Base-by-base conservation (phyloP, 2,113 vertebrate genomes). In the Typhlomys cinereus region DNA sequence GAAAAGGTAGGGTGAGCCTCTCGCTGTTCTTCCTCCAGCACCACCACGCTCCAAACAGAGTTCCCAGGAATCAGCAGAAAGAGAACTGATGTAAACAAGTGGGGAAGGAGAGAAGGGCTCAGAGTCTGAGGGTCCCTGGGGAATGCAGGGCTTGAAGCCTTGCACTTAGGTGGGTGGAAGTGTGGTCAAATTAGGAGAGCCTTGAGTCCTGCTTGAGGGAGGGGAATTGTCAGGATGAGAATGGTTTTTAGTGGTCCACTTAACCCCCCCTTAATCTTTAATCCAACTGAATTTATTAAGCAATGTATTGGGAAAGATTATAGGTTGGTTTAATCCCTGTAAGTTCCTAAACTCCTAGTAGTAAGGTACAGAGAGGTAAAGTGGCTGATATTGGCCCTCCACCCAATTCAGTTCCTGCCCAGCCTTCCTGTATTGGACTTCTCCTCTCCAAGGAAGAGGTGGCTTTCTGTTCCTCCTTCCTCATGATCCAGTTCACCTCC, bases 211-310 rank as follows among this genome's bases (percentile, higher is more conserved):
- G 9, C n/a, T 59, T 4, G 36, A 54, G 41, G n/a, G 18, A 54
- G n/a, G 39, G 66, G 57, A 27, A 25, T 20, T 21, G 70, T 21
- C 74, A 73, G 62, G 17, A 92, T 92, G n/a, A 27, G 18, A 4
- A 6, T 4, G 2, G 61, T 67, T 5, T 74, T 73, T 61, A 66
- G 50, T 0, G 1, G 48, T 93, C 64, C 36, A 29, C 23, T 91
- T 39, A 73, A 69, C 75, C 81, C 34, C 75, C 78, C 69, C 36
- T 23, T 3, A 2, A 81, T 92, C 75, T 69, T 89, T 88, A 84
- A 94, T 92, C 69, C 93, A 95, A 64, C 92, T 92, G 82, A 87
- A 41, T 39, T 82, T 89, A 73, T 86, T 92, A 90, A 73, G 67
- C 69, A 31, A 90, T 85, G 48, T 41, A 23, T 64, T 1, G 1